Conservation (phyloP, 2,113 vertebrate genomes). For the Carassius carassius region DNA sequence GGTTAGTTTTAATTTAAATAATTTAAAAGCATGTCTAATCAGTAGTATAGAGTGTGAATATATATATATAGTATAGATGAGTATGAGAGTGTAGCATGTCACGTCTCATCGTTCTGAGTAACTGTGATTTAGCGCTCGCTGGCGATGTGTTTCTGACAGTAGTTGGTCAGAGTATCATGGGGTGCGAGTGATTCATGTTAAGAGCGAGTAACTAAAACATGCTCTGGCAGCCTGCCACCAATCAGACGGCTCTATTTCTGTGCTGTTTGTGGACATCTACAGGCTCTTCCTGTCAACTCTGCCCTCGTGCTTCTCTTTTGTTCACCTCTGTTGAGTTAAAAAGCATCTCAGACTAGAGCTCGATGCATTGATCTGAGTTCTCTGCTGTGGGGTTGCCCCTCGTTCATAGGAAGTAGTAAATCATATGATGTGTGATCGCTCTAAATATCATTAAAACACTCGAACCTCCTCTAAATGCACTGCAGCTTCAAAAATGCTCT, state of each 20-base stretch:
- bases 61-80: neutral
- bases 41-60: too few relatives aligned
- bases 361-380: neutral
- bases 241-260: constrained; percentile 47
- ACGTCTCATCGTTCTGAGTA: neutral
- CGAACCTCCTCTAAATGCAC: neutral
- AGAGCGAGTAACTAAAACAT: neutral
- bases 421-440: neutral
- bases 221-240: constrained; percentile 28
- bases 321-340: constrained; percentile 2
- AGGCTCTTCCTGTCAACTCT: neutral
- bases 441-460: neutral
- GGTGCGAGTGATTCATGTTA: neutral
- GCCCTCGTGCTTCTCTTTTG: constrained; percentile 23
- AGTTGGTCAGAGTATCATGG: neutral
- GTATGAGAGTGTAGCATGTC: neutral
- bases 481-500: neutral
- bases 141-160: neutral
- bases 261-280: neutral
- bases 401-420: neutral
- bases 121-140: neutral
- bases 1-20: too few relatives aligned
- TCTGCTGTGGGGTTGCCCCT: neutral
- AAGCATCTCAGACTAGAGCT: neutral
- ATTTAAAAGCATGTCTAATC: too few relatives aligned